Percentiles rank a stretch among this genome's conserved stretches.
phyloP scores from a whole-genome alignment of 2,113 vertebrate species.

The Gallinago undulata region DNA sequence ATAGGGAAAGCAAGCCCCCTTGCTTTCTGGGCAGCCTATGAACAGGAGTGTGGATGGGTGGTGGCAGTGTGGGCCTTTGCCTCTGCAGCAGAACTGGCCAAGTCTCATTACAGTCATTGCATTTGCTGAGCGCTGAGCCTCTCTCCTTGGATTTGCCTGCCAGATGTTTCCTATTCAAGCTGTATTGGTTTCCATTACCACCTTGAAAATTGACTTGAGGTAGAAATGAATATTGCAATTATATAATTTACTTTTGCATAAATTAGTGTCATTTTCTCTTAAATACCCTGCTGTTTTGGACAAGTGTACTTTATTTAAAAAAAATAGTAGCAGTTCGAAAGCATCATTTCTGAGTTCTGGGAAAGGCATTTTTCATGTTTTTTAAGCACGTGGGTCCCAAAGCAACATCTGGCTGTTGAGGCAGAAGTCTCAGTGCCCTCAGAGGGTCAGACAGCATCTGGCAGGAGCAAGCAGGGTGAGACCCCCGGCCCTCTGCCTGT shows the following conservation, averaged over 20 bases:
- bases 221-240: conserved; percentile 56
- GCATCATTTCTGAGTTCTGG: background rate
- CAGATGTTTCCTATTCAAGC: conserved; percentile 43
- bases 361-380: background rate
- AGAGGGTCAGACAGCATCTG: background rate
- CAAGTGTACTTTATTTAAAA: background rate
- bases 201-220: conserved; percentile 47
- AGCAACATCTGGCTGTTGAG: background rate
- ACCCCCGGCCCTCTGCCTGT: background rate
- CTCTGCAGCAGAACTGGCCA: background rate
- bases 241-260: conserved; percentile 11
- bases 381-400: background rate
- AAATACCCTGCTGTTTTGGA: conserved; percentile 3
- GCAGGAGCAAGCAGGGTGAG: background rate
- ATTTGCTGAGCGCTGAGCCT: background rate
- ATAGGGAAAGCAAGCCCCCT: background rate
- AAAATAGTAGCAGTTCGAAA: background rate
- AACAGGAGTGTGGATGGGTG: background rate
- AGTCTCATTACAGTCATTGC: background rate
- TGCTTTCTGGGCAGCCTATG: background rate
- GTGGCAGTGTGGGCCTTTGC: background rate
- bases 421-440: background rate
- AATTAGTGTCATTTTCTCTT: conserved; percentile 51
- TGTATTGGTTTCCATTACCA: conserved; percentile 22
- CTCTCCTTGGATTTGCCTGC: conserved; percentile 10